Evolutionary conservation across 2,113 vertebrate genomes (phyloP), one percentile per base, ranked within the genome.

Genomic region (Leptobrachium ailaonicum): DNA sequence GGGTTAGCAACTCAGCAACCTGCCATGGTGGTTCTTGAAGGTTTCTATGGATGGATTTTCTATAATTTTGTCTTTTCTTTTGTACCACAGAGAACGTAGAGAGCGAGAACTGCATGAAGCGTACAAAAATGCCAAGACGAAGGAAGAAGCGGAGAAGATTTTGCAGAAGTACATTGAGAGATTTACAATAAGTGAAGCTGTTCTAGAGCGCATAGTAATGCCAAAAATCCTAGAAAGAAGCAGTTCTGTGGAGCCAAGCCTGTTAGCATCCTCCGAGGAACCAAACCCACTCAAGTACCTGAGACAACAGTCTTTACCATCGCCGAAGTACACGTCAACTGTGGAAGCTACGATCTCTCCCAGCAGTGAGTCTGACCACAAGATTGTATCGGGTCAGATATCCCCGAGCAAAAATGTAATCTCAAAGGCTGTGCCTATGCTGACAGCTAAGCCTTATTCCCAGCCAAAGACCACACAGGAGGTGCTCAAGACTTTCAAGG

Each of bases 201-300:
- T 98, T 58, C 92, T 98, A 0, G 96, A 98, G 78, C 94, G 93
- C 80, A 85, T 99, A 83, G 94, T 97, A 89, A 94, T 99, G 87
- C 97, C 97, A 87, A 95, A 95, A 90, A 91, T 96, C 40, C 89
- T 99, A 87, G 97, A 98, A 85, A 94, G 96, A 91, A 98, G 97
- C 87, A 84, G 96, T 83, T 99, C 98, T 0, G 91, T 93, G 1
- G 96, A 98, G 87, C 95, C 97, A 84, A 88, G 94, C 84, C 86
- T 82, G 20, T 80, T 87, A 41, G 83, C 91, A 73, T 88, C 92
- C 76, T 87, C 82, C 83, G 83, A 88, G 0, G 92, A 95, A 75
- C 90, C 95, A 2, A 95, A 90, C 85, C 94, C 95, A 68, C 64
- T 98, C 89, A 94, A 91, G 86, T 98, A 95, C 70, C 91, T 99